Evolutionary conservation across 2,113 vertebrate species (phyloP).

Genomic region (Ailurus styani): DNA sequence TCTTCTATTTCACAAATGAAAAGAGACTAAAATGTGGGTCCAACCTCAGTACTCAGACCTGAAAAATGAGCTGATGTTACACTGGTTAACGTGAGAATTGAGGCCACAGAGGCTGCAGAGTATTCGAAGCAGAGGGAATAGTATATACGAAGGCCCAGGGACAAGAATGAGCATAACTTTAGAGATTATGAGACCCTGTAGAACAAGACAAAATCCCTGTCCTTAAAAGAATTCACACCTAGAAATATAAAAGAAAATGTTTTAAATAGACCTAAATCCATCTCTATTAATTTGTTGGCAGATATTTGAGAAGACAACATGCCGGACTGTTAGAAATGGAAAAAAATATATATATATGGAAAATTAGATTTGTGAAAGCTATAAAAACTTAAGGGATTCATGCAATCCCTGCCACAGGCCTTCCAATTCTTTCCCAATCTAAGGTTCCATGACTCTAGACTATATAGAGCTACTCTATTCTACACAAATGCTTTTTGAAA

Average conservation of each 20-base stretch:
- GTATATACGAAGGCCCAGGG: neutral
- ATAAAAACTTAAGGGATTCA: neutral
- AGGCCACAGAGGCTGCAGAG: neutral
- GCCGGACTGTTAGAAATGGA: neutral
- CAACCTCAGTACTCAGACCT: neutral
- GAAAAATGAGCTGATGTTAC: neutral
- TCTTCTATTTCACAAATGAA: neutral
- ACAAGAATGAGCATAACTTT: neutral
- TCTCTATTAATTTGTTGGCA: neutral
- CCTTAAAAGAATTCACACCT: neutral
- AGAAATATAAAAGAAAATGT: neutral
- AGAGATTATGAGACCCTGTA: neutral
- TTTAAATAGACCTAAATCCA: neutral
- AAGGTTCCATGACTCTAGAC: neutral
- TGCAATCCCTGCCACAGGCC: neutral
- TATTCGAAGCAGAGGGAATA: neutral
- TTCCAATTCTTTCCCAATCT: neutral
- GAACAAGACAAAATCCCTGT: neutral
- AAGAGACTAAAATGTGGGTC: neutral
- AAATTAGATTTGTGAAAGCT: neutral
- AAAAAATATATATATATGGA: neutral
- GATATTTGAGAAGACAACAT: neutral
- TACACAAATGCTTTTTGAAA: neutral
- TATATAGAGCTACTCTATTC: neutral
- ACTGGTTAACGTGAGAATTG: neutral